Evolutionary conservation across 1,140 invertebrate species (phyloP).

Genomic region (Papilio aristodemus): DNA sequence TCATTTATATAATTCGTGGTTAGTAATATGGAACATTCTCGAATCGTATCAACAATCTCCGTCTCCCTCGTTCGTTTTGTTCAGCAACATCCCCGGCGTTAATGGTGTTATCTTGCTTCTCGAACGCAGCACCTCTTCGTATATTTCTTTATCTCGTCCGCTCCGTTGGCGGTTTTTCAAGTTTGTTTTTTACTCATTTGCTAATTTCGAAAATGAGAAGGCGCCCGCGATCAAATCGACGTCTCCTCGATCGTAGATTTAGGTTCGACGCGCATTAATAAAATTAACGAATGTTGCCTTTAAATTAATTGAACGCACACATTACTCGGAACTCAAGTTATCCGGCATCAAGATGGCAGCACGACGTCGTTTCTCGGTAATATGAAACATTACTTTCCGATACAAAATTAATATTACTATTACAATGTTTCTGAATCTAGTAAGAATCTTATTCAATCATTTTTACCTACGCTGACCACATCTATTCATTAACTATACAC

Average conservation of each 20-base stretch:
- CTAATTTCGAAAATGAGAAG: constrained; percentile 80
- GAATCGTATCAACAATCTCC: constrained; percentile 35
- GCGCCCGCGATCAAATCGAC: constrained; percentile 66
- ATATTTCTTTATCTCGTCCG: constrained; percentile 79
- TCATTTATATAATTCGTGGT: constrained; percentile 34
- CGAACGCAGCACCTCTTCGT: constrained; percentile 77
- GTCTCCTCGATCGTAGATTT: constrained; percentile 71
- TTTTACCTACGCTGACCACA: no score
- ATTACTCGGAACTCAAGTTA: constrained; percentile 67
- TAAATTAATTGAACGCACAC: constrained; percentile 74
- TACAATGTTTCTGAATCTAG: background rate
- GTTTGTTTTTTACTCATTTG: constrained; percentile 72
- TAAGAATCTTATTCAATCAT: no score
- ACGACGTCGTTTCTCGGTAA: constrained; percentile 31
- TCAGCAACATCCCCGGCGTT: constrained; percentile 69
- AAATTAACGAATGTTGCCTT: constrained; percentile 76
- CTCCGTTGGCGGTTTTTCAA: constrained; percentile 65
- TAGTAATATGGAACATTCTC: constrained; percentile 44
- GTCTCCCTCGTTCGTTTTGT: constrained; percentile 67
- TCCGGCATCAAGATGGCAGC: constrained; percentile 56
- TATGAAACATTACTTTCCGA: background rate
- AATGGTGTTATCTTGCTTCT: constrained; percentile 77
- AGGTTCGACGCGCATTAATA: constrained; percentile 68
- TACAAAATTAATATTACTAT: background rate
- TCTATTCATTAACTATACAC: no score